Percentiles rank a stretch among this genome's conserved stretches.
These are phyloP conservation scores for Scytalopus superciliaris DNA, from an alignment of 2,113 vertebrate species.

Conservation along the genomic window DNA sequence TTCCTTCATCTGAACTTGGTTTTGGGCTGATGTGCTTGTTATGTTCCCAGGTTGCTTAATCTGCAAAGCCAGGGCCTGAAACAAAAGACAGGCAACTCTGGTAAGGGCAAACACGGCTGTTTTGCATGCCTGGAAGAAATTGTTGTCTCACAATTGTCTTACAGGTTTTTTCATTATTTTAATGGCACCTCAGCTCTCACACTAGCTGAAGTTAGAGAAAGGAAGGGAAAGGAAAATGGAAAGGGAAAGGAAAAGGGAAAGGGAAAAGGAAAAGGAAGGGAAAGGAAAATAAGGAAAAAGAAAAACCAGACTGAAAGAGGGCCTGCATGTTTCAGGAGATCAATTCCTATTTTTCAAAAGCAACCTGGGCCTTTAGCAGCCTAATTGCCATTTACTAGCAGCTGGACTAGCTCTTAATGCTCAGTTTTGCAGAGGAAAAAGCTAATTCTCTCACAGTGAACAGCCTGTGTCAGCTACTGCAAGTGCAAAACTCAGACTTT, in stretches of 20 bases:
- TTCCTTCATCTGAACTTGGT: not conserved
- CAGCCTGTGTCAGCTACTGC: not conserved
- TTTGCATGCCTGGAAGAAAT: constrained; percentile 9
- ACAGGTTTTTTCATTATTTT: not conserved
- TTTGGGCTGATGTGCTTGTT: not conserved
- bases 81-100: not conserved
- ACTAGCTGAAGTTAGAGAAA: not conserved
- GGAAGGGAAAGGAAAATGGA: no score
- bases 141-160: not conserved
- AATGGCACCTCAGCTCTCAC: not conserved
- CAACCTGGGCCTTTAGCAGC: not conserved
- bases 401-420: not conserved
- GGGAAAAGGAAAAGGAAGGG: not conserved
- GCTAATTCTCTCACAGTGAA: not conserved
- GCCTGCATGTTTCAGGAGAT: not conserved
- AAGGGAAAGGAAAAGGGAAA: not conserved
- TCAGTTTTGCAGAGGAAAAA: not conserved
- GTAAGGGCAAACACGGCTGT: fast-evolving
- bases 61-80: not conserved
- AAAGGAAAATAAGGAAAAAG: not conserved
- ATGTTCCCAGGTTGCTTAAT: not conserved
- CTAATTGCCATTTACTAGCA: not conserved
- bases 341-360: not conserved
- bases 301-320: not conserved
- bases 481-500: not conserved